Conservation (phyloP, 2,113 vertebrate species). For the Melanerpes aurifrons region DNA sequence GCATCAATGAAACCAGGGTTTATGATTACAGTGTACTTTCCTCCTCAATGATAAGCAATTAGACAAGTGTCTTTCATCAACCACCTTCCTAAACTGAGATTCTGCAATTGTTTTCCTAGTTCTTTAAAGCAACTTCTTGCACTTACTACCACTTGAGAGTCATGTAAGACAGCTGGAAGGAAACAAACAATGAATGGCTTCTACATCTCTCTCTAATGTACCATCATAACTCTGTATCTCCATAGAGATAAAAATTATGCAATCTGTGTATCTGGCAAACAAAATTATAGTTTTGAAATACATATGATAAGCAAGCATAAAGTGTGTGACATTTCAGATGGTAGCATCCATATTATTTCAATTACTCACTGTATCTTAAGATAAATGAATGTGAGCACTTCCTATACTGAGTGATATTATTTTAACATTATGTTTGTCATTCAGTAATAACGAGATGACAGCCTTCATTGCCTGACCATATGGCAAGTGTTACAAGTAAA, state of each 20-base stretch:
- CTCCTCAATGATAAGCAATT: neutral
- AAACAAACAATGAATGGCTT: conserved; percentile 81
- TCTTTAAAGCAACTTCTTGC: conserved; percentile 14
- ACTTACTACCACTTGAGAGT: conserved; percentile 13
- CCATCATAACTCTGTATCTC: conserved; percentile 76
- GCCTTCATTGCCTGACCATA: conserved; percentile 82
- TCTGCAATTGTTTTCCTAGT: neutral
- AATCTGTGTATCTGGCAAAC: conserved; percentile 78
- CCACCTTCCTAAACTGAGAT: neutral
- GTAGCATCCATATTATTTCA: conserved; percentile 71
- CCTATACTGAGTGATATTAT: conserved; percentile 74
- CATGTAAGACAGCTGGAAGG: conserved; percentile 67
- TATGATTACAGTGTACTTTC: neutral
- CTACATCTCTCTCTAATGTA: conserved; percentile 78
- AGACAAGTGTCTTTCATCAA: neutral
- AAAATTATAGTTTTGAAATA: conserved; percentile 82
- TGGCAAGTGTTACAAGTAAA: conserved; percentile 77
- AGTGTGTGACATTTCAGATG: conserved; percentile 70
- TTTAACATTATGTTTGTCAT: conserved; percentile 83
- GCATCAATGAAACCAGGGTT: neutral
- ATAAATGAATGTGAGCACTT: conserved; percentile 77
- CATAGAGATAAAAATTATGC: conserved; percentile 77
- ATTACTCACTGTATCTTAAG: conserved; percentile 75
- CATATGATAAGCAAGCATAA: conserved; percentile 79
- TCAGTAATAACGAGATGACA: conserved; percentile 84